Percentiles rank a stretch among this genome's conserved stretches.
These are phyloP conservation scores for Brenthis daphne DNA, from an alignment of 2,888 invertebrate genomes.

Conservation along the genomic window DNA sequence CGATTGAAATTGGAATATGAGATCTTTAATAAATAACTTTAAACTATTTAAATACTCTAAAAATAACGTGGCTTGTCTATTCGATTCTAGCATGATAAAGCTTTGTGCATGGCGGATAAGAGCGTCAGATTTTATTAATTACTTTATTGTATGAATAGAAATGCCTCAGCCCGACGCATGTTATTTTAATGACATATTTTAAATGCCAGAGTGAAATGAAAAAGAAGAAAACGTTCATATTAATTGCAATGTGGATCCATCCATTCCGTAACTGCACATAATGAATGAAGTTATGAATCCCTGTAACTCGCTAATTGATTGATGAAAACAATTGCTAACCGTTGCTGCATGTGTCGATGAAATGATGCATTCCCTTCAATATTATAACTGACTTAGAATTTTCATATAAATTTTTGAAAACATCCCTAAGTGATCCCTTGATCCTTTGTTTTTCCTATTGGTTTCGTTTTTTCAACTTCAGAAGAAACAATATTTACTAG, in stretches of 20 bases:
- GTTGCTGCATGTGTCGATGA: slow-evolving; percentile 75
- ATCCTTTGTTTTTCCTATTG: slow-evolving; percentile 13
- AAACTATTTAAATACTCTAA: slow-evolving; percentile 3
- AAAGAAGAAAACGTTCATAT: slow-evolving; percentile 35
- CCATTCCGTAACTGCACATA: slow-evolving; percentile 18
- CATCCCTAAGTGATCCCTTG: slow-evolving; percentile 17
- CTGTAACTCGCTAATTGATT: slow-evolving; percentile 54
- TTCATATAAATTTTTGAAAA: slow-evolving; percentile 49
- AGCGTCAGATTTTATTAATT: slow-evolving; percentile 73
- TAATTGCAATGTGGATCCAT: slow-evolving; percentile 28
- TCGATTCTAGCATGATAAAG: slow-evolving; percentile 77
- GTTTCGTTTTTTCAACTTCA: slow-evolving; percentile 9
- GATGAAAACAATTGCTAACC: slow-evolving; percentile 62
- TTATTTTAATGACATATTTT: slow-evolving; percentile 64
- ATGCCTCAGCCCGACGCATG: slow-evolving; percentile 81
- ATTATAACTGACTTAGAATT: slow-evolving; percentile 59
- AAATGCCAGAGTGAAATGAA: slow-evolving; percentile 51
- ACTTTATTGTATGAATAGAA: slow-evolving; percentile 72
- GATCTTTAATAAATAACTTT: not conserved
- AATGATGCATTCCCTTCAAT: slow-evolving; percentile 62
- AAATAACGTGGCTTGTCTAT: slow-evolving; percentile 47
- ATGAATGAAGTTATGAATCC: slow-evolving; percentile 38
- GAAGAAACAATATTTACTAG: slow-evolving; percentile 20
- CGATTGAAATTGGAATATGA: not conserved
- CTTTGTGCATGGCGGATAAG: slow-evolving; percentile 80